Conservation (phyloP, 2,888 invertebrate species). For the Nemotelus nigrinus region DNA sequence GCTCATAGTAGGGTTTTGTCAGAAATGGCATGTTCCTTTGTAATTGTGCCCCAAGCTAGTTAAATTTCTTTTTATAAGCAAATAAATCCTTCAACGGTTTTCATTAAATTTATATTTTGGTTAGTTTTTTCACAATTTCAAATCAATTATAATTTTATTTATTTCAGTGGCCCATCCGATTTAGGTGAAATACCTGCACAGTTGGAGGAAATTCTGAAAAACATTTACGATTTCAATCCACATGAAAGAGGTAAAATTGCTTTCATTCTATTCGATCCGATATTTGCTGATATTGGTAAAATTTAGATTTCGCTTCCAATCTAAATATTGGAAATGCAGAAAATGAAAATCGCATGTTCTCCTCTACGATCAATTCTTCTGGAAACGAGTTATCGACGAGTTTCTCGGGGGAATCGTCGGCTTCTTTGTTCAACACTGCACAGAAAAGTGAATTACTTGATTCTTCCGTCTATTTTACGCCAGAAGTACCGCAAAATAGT, state of each 20-base stretch:
- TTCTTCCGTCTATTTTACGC: slow-evolving; percentile 7
- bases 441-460: background rate
- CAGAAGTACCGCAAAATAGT: background rate
- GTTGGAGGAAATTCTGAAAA: slow-evolving; percentile 18
- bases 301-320: background rate
- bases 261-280: background rate
- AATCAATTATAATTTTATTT: too few species aligned
- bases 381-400: background rate
- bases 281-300: background rate
- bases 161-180: background rate
- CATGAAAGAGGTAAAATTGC: slow-evolving; percentile 4
- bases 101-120: too few species aligned
- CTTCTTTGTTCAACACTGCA: slow-evolving; percentile 4
- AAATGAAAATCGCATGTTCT: background rate
- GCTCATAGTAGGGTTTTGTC: too few species aligned
- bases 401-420: background rate
- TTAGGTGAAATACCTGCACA: slow-evolving; percentile 8
- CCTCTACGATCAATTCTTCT: background rate
- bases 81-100: too few species aligned
- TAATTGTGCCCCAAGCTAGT: too few species aligned
- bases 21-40: too few species aligned
- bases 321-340: background rate
- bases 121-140: too few species aligned
- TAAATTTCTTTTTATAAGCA: too few species aligned
- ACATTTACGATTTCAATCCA: slow-evolving; percentile 1